Conservation (phyloP, 2,888 invertebrate species). For the Cantharis lateralis region DNA sequence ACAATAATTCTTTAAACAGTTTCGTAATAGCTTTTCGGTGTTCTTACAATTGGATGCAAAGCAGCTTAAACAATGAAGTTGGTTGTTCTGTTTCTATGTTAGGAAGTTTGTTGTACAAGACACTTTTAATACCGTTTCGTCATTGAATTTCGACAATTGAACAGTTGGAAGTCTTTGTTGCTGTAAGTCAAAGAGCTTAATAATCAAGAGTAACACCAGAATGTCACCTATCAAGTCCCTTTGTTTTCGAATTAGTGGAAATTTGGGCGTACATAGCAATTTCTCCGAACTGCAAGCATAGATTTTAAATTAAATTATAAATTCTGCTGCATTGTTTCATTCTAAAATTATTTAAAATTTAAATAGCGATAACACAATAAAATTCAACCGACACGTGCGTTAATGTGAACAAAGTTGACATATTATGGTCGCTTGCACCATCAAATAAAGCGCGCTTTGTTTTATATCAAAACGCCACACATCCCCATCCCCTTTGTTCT, state of each 20-base stretch:
- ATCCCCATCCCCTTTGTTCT: conserved; percentile 8
- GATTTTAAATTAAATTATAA: background rate
- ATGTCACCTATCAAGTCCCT: background rate
- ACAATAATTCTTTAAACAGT: background rate
- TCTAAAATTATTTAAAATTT: background rate
- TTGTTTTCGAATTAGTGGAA: background rate
- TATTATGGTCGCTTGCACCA: background rate
- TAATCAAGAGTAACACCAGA: background rate
- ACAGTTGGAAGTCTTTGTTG: background rate
- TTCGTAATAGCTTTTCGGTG: background rate
- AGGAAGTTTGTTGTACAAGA: background rate
- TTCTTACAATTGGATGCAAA: background rate
- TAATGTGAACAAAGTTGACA: background rate
- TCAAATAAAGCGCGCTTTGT: background rate
- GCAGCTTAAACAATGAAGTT: background rate
- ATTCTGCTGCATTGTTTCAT: background rate
- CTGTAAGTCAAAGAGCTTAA: background rate
- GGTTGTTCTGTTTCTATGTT: background rate
- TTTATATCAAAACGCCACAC: conserved; percentile 8
- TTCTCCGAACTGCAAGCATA: background rate
- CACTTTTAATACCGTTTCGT: background rate
- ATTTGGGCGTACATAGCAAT: background rate
- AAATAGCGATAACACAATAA: background rate
- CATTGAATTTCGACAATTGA: background rate
- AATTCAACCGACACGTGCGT: conserved; percentile 1